Conservation (phyloP, 1,140 invertebrate species). For the Uloborus diversus region DNA sequence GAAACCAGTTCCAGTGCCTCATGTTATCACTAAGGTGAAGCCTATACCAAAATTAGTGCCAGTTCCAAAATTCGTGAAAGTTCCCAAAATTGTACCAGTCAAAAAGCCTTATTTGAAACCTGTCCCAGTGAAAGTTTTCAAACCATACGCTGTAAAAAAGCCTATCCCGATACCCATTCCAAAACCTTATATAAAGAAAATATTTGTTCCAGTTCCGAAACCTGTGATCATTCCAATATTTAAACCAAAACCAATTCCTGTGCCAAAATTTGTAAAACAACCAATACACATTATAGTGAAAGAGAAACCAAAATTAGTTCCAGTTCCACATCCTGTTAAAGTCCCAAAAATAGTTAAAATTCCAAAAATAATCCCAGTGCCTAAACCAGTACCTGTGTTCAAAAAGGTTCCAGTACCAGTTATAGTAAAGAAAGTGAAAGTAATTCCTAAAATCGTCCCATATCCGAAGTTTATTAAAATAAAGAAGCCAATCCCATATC, state of each 20-base stretch:
- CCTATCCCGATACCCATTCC: slow-evolving; percentile 28
- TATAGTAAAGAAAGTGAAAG: slow-evolving; percentile 7
- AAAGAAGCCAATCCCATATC: slow-evolving; percentile 14
- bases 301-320: slow-evolving; percentile 18
- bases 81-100: slow-evolving; percentile 27
- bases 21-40: slow-evolving; percentile 27
- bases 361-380: slow-evolving; percentile 16
- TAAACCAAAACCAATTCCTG: slow-evolving; percentile 20
- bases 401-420: slow-evolving; percentile 41
- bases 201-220: slow-evolving; percentile 28
- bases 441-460: slow-evolving; percentile 40
- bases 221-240: slow-evolving; percentile 23
- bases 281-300: slow-evolving; percentile 32
- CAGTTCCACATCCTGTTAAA: slow-evolving; percentile 14
- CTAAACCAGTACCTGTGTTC: slow-evolving; percentile 6
- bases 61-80: slow-evolving; percentile 40
- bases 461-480: slow-evolving; percentile 40
- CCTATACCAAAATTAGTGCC: slow-evolving; percentile 47
- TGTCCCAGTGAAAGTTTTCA: slow-evolving; percentile 30
- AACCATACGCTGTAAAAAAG: slow-evolving; percentile 32
- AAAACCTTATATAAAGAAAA: slow-evolving; percentile 32
- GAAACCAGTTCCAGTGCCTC: slow-evolving; percentile 25
- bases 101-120: slow-evolving; percentile 34
- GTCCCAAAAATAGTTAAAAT: slow-evolving; percentile 42
- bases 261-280: slow-evolving; percentile 44